Evolutionary conservation across 2,797 vertebrate species (phyloP).

Genomic region (Spatula versicolor): DNA sequence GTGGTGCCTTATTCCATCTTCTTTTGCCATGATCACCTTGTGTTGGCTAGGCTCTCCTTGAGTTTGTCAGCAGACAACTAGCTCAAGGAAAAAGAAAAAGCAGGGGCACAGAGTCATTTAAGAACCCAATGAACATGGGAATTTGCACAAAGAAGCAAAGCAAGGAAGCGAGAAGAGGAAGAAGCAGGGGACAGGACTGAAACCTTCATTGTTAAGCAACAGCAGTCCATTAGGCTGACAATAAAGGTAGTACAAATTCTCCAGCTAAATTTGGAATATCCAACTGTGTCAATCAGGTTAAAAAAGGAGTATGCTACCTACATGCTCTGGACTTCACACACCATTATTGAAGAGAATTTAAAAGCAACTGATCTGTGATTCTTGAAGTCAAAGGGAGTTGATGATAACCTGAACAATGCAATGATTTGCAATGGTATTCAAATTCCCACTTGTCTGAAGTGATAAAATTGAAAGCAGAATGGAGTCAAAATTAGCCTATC

Average conservation of each 20-base stretch:
- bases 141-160: background rate
- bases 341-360: background rate
- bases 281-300: background rate
- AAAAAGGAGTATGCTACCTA: background rate
- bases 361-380: background rate
- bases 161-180: background rate
- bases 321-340: background rate
- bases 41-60: background rate
- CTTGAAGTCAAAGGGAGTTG: background rate
- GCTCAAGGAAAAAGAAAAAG: background rate
- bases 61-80: background rate
- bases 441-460: background rate
- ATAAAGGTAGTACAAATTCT: background rate
- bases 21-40: background rate
- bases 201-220: background rate
- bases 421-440: background rate
- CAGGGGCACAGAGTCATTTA: background rate
- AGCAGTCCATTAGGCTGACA: background rate
- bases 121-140: background rate
- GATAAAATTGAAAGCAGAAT: background rate
- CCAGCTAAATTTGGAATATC: background rate
- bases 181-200: background rate
- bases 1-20: background rate
- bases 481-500: background rate
- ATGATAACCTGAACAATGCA: background rate